Evolutionary conservation across 2,113 vertebrate genomes (phyloP), one percentile per base, ranked within the genome.

Genomic region (Epinephelus cyanopodus): DNA sequence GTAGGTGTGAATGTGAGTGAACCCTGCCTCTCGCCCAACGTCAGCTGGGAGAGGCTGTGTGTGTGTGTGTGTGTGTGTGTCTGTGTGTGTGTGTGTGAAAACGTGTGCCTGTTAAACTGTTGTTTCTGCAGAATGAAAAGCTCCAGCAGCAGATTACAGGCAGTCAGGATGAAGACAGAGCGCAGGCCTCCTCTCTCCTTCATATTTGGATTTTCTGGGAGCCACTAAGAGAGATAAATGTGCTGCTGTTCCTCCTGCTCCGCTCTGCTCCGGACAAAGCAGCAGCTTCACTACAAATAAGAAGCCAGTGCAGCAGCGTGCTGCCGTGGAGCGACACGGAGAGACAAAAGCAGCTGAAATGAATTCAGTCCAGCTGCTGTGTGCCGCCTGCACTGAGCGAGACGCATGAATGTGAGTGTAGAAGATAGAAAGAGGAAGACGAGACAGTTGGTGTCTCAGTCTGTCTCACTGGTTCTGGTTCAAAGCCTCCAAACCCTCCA

Each of bases 151-250:
- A 65, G 73, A 63, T 42, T 27, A 45, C 61, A 77, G 71, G 74
- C 81, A 68, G 75, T 50, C 48, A 50, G 48, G 15, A 17, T 45
- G 74, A 71, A 89, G 86, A 86, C 63, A 39, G 69, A 87, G 77
- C 52, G 72, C 66, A 0, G 3, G 6, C 45, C 68, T 77, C 58
- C 45, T 66, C 84, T n/a, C 84, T 86, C 62, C 76, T 58, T 91
- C 86, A 91, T 75, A 47, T 82, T 33, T 73, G 79, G 79, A 84
- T 89, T 84, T 87, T 86, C 74, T 84, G 15, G 69, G 5, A 11
- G 6, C 15, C 53, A 5, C 88, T 91, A 92, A 92, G 65, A 75
- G 90, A 92, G 90, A 92, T 89, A 68, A 87, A 91, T 91, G 86
- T 71, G 71, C 77, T 73, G 84, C 84, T 76, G 69, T 19, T 74